Evolutionary conservation across 2,113 vertebrate species (phyloP), one percentile per base, ranked within the genome.

Genomic region (Pluvialis apricaria): DNA sequence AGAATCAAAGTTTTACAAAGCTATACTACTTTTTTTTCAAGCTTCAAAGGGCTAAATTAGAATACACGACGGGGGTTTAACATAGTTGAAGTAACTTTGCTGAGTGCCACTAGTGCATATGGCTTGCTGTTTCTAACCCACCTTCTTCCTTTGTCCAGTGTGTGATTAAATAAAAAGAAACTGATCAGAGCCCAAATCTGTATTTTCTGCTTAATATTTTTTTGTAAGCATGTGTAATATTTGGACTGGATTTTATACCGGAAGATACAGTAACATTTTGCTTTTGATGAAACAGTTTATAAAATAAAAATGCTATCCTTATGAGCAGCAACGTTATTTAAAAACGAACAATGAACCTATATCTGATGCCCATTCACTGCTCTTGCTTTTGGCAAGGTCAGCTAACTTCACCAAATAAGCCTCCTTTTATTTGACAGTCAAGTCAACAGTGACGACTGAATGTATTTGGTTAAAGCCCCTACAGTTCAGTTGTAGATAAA

Each of bases 351-450:
- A 44, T 10, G 18, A 65, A 22, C 28, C 26, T 8, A 13, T 47
- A 12, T 71, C 45, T 75, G 61, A 71, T 82, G 40, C 77, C 84
- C 34, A 4, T 36, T 79, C 28, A 84, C 55, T 82, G 31, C 36
- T 90, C 47, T 96, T 94, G 78, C 79, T 96, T 90, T 90, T 1
- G 24, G 87, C 89, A 95, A 96, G 95, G 93, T 93, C 84, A 66
- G 12, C 21, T 82, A 80, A 42, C 51, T 95, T 95, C 93, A 89
- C 40, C 64, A 69, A 24, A 88, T 18, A 68, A 86, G 2, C 62
- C 17, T 84, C 24, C 26, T 69, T 66, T 66, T 82, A 80, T 64
- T 54, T 95, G 87, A 95, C 96, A 91, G 66, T 31, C 66, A 40
- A 88, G 55, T 84, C 62, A 64, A 45, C 62, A 45, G 7, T 62